Base-by-base conservation (phyloP, 1,140 invertebrate species). In the Cyclina sinensis region DNA sequence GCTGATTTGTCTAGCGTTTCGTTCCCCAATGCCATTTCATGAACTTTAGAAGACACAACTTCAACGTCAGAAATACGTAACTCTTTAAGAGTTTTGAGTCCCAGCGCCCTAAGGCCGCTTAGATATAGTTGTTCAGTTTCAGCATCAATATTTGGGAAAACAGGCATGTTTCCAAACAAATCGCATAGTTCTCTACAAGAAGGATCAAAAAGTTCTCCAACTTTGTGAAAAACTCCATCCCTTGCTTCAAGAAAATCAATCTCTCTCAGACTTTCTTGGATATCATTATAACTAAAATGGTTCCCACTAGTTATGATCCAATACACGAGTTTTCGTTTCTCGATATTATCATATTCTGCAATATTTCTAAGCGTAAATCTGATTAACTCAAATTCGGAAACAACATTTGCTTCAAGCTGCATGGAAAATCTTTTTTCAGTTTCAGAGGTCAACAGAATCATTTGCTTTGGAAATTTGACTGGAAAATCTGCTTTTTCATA, bases 171-270 rank as follows among this genome's bases (percentile, higher is more conserved):
- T 7, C 46, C 37, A 24, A 88, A 88, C 32, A 88, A 39, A 30
- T 51, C 24, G 12, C n/a, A 46, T 35, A 70, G 35, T 5, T 30
- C 7, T 11, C 24, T 7, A 54, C 73, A 46, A 5, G 30, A 21
- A 16, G 86, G 86, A 57, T 88, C 78, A 73, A 80, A 88, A 14
- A 88, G 39, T 14, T 81, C 62, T 16, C 39, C 27, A 11, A 62
- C 24, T 39, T 73, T 70, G 27, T 39, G 27, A 16, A 54, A 37
- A 12, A 0, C 1, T 7, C 48, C 68, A 73, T 84, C 68, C 0
- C 21, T 54, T 3, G 43, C 27, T 24, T 32, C 16, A 27, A 73
- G 21, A 57, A 84, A 84, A 21, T 37, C 16, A n/a, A 54, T 54
- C 12, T 73, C 11, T 21, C 39, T 84, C 43, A 78, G 32, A 5